These are phyloP conservation scores for Phrynocephalus versicolor DNA, from an alignment of 2,113 vertebrate species.

Conservation along the genomic window DNA sequence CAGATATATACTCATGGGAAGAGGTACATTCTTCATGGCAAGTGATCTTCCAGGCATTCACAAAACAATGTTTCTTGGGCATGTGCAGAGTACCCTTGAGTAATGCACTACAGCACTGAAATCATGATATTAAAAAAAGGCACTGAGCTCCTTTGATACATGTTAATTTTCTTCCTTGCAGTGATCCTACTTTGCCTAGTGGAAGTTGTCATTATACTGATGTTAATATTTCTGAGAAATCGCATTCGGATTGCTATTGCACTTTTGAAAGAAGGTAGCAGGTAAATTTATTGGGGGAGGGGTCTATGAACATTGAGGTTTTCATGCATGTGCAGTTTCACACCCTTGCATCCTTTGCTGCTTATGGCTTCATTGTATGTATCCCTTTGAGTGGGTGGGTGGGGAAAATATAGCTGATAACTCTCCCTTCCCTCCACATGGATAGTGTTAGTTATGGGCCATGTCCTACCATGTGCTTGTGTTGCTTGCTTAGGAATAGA, in stretches of 20 bases:
- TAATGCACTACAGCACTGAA: not conserved
- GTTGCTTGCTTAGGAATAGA: too few relatives aligned
- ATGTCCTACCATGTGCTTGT: too few relatives aligned
- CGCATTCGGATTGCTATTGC: conserved; percentile 87
- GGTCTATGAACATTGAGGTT: not conserved
- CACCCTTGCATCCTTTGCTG: not conserved
- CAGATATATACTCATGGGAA: not conserved
- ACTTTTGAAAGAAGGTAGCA: conserved; percentile 93
- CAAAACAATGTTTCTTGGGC: not conserved
- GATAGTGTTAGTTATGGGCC: not conserved
- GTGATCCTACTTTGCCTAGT: conserved; percentile 86
- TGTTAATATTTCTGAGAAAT: conserved; percentile 89
- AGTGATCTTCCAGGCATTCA: conserved; percentile 3
- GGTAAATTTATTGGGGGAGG: conserved; percentile 71
- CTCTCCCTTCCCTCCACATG: not conserved
- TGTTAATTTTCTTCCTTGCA: conserved; percentile 65
- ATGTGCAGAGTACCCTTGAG: not conserved
- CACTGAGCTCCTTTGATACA: not conserved
- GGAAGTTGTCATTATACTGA: conserved; percentile 82
- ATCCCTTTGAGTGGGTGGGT: not conserved
- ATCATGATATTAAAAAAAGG: not conserved
- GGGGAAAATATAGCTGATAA: not conserved
- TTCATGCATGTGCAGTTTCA: not conserved
- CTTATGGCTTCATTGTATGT: not conserved
- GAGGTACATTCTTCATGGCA: conserved; percentile 2